Evolutionary conservation across 1,140 invertebrate species (phyloP), one percentile per base, ranked within the genome.

Genomic region (Pseudomyrmex gracilis): DNA sequence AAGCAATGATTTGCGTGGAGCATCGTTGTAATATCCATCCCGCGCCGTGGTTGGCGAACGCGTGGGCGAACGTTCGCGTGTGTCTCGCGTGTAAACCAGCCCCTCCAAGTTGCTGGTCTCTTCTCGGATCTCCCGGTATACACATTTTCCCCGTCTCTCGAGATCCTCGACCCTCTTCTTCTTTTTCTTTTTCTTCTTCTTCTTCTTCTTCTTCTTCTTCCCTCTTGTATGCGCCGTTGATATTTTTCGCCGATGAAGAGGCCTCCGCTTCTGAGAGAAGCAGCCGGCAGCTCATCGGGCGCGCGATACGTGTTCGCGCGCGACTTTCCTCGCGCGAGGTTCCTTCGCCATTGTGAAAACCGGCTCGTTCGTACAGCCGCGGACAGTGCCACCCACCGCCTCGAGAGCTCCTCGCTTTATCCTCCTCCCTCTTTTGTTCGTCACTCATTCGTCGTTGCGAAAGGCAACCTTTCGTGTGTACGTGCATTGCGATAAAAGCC

Each of bases 401-500:
- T 47, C 61, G 24, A 47, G 71, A 63, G 12, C 17, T 53, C 47
- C n/a, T 58, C 20, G 24, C 53, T 61, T 83, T 67, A 77, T 51
- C 55, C 63, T 45, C 22, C 17, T 51, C 49, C 13, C 49, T 51
- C 49, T 51, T 51, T 51, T 51, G 73, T 77, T 83, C 73, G 24
- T 83, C 73, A 78, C 17, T 55, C 61, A n/a, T 34, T 34, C 34
- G 34, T 34, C 47, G 24, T 83, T 83, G 63, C 82, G 73, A 83
- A 83, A 83, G 55, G 13, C 5, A 34, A 34, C 34, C 24, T 77
- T 43, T 78, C 24, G n/a, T 57, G n/a, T 53, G 22, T 84, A 34
- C 34, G 34, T 34, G n/a, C 51, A 85, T 85, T 68, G 82, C 83
- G 68, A 85, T 85, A 82, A 82, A 85, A 43, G 34, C 34, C 51